These are phyloP conservation scores for Anabas testudineus DNA, from an alignment of 2,797 vertebrate genomes.

Conservation along the genomic window DNA sequence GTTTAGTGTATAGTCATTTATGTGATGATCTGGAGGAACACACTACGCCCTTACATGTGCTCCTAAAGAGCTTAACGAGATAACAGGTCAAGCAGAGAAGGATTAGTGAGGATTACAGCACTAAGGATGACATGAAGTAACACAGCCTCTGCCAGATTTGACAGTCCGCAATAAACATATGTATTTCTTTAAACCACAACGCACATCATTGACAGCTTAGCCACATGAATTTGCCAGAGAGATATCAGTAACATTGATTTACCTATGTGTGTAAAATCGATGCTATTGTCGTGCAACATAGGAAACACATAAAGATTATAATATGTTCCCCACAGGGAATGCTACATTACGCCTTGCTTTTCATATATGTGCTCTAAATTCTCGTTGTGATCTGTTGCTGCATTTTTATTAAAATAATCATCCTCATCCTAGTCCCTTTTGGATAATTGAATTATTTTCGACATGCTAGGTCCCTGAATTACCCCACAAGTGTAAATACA, in stretches of 20 bases:
- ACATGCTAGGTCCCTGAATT: too few relatives aligned
- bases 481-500: too few relatives aligned
- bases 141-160: background rate
- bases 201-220: background rate
- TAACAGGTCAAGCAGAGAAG: constrained; percentile 10
- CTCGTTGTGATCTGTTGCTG: too few relatives aligned
- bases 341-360: too few relatives aligned
- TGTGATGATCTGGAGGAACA: background rate
- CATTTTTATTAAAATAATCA: too few relatives aligned
- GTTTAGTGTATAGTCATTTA: background rate
- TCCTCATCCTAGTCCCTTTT: too few relatives aligned
- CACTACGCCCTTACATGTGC: background rate
- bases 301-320: too few relatives aligned
- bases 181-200: background rate
- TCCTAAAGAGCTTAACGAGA: constrained; percentile 8
- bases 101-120: constrained; percentile 46
- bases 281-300: too few relatives aligned
- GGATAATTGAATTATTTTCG: too few relatives aligned
- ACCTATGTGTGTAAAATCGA: background rate
- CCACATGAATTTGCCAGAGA: too few relatives aligned
- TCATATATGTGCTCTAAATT: too few relatives aligned
- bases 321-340: too few relatives aligned
- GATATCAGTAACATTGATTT: background rate
- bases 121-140: background rate
- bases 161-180: background rate